These are phyloP conservation scores for Paramisgurnus dabryanus DNA, from an alignment of 2,113 vertebrate species.

Conservation along the genomic window DNA sequence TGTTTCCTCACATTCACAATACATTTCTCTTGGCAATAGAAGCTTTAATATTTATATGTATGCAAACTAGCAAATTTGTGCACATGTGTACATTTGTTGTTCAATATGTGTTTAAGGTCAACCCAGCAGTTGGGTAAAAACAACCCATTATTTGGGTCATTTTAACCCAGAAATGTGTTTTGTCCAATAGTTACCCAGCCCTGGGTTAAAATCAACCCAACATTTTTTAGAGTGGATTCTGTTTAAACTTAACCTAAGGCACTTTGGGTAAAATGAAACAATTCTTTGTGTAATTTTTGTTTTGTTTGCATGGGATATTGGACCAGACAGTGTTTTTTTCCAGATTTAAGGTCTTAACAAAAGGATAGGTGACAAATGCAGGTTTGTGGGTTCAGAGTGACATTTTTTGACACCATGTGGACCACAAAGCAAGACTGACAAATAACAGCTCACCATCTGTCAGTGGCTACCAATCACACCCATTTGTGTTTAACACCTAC, in stretches of 20 bases:
- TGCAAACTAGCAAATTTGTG: too few relatives aligned
- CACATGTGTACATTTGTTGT: too few relatives aligned
- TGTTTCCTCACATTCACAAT: too few relatives aligned
- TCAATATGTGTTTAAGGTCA: too few relatives aligned
- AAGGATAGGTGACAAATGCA: conserved; percentile 36
- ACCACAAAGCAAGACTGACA: conserved; percentile 6
- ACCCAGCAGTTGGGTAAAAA: too few relatives aligned
- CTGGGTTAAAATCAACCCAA: too few relatives aligned
- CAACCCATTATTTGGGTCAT: too few relatives aligned
- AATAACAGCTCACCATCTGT: conserved; percentile 39
- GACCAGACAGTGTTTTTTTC: background rate
- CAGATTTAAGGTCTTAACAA: conserved; percentile 16
- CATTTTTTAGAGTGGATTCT: too few relatives aligned
- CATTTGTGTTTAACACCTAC: background rate
- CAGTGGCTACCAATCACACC: background rate
- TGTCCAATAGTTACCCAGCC: too few relatives aligned
- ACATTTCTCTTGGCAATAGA: too few relatives aligned
- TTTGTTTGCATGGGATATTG: background rate
- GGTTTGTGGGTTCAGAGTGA: background rate
- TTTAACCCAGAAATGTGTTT: too few relatives aligned
- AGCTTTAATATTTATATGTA: too few relatives aligned
- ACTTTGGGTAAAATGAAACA: background rate
- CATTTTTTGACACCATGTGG: conserved; percentile 18
- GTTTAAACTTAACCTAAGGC: background rate
- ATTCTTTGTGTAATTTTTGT: background rate